Percentiles rank a stretch among this genome's conserved stretches.
These are phyloP conservation scores for Vannuccia rotundouncinata DNA, from an alignment of 2,888 invertebrate genomes.

Conservation along the genomic window DNA sequence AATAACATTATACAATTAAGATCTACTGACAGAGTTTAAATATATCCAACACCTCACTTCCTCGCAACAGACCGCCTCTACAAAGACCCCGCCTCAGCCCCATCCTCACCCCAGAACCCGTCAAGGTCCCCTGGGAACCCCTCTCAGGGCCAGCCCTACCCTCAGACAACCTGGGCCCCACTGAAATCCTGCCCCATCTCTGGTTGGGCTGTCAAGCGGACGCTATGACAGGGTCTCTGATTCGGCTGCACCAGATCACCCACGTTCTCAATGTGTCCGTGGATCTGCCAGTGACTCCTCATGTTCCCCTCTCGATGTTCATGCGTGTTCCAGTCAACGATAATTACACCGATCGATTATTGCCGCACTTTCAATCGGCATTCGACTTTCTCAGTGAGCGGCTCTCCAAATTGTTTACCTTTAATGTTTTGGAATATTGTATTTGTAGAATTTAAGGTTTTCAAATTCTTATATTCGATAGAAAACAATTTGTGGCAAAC, in stretches of 20 bases:
- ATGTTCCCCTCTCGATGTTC: constrained; percentile 58
- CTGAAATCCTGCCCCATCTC: constrained; percentile 37
- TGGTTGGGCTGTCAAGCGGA: constrained; percentile 39
- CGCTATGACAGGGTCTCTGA: constrained; percentile 29
- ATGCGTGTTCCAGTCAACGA: constrained; percentile 60
- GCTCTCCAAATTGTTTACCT: not conserved
- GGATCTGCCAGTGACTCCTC: constrained; percentile 57
- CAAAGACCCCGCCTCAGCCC: not conserved
- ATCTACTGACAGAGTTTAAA: too few species aligned
- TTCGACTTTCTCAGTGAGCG: constrained; percentile 58
- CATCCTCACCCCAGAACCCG: not conserved
- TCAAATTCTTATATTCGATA: too few species aligned
- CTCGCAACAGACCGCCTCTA: not conserved
- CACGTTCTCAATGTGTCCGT: constrained; percentile 58
- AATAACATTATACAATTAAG: too few species aligned
- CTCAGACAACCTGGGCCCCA: constrained; percentile 32
- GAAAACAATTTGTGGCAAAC: too few species aligned
- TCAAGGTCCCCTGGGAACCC: not conserved
- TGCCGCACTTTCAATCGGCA: constrained; percentile 58
- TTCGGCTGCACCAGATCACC: constrained; percentile 56
- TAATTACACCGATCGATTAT: constrained; percentile 58
- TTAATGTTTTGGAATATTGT: too few species aligned
- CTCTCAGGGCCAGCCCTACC: constrained; percentile 31
- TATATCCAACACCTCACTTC: not conserved
- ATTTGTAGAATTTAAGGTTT: too few species aligned